Evolutionary conservation across 2,797 vertebrate species (phyloP).

Genomic region (Eupleurogrammus muticus): DNA sequence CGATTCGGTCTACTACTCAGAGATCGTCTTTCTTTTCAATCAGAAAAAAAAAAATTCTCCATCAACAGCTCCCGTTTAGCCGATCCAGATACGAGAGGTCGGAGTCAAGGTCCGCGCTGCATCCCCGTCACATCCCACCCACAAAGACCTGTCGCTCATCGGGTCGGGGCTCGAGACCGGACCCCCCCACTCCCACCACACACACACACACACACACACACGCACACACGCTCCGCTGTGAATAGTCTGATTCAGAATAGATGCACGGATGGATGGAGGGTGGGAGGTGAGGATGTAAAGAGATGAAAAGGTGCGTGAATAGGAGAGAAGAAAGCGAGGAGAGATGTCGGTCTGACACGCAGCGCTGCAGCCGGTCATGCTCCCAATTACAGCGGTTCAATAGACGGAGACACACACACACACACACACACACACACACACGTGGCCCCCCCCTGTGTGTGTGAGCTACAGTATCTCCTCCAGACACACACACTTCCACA

Average conservation of each 20-base stretch:
- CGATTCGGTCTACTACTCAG: conserved; percentile 63
- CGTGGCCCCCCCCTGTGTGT: conserved; percentile 56
- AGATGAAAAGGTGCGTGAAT: conserved; percentile 52
- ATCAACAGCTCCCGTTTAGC: conserved; percentile 52
- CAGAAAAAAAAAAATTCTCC: conserved; percentile 58
- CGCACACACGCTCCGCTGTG: too few species aligned
- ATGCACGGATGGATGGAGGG: conserved; percentile 52
- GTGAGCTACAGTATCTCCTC: conserved; percentile 58
- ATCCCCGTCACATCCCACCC: conserved; percentile 46
- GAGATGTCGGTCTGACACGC: conserved; percentile 69
- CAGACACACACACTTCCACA: conserved; percentile 57
- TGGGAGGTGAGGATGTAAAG: conserved; percentile 72
- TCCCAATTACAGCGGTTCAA: conserved; percentile 82
- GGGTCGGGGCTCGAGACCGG: conserved; percentile 13
- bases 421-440: conserved; percentile 65
- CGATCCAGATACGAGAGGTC: conserved; percentile 36
- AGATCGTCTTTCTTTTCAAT: conserved; percentile 64
- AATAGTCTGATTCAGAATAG: conserved; percentile 66
- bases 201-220: too few species aligned
- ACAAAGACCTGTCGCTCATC: conserved; percentile 68
- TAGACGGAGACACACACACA: conserved; percentile 69
- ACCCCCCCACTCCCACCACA: conserved; percentile 12
- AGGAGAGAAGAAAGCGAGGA: conserved; percentile 47
- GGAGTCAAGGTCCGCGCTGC: conserved; percentile 63
- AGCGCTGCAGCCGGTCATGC: conserved; percentile 69